Percentiles rank a stretch among this genome's conserved stretches.
Conservation (phyloP, 2,113 vertebrate species). For the Psophia crepitans region DNA sequence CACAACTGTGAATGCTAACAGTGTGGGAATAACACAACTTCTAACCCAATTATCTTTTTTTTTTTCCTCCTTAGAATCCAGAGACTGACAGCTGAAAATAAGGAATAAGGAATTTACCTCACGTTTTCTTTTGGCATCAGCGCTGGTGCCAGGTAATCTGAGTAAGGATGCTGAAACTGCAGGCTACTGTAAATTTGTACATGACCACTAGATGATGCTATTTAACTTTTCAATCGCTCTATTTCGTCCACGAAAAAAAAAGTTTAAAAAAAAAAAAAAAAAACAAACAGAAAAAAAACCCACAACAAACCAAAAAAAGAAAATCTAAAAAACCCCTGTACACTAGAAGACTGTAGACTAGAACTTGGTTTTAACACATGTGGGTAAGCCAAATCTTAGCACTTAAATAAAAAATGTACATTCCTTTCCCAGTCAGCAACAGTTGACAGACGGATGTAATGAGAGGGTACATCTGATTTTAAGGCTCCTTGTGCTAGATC, state of each 20-base stretch:
- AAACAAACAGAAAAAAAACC: too few species aligned
- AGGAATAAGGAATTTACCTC: not conserved
- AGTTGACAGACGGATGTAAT: not conserved
- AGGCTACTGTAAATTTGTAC: not conserved
- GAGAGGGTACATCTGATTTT: not conserved
- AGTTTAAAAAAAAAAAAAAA: not conserved
- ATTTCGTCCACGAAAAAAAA: not conserved
- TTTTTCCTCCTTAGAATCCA: not conserved
- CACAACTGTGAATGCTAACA: not conserved
- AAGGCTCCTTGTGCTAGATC: not conserved
- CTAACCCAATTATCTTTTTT: not conserved
- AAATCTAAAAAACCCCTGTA: too few species aligned
- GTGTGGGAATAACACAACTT: not conserved
- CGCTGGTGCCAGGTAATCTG: not conserved
- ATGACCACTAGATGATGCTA: conserved; percentile 46
- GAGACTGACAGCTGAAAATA: not conserved
- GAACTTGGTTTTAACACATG: not conserved
- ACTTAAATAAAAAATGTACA: not conserved
- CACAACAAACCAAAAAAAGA: too few species aligned
- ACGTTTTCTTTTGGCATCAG: not conserved
- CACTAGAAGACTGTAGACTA: not conserved
- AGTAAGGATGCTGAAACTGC: not conserved
- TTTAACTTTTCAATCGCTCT: not conserved
- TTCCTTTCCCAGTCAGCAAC: not conserved
- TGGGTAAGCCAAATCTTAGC: not conserved